Evolutionary conservation across 2,888 invertebrate genomes (phyloP).

Genomic region (Rhagonycha fulva): DNA sequence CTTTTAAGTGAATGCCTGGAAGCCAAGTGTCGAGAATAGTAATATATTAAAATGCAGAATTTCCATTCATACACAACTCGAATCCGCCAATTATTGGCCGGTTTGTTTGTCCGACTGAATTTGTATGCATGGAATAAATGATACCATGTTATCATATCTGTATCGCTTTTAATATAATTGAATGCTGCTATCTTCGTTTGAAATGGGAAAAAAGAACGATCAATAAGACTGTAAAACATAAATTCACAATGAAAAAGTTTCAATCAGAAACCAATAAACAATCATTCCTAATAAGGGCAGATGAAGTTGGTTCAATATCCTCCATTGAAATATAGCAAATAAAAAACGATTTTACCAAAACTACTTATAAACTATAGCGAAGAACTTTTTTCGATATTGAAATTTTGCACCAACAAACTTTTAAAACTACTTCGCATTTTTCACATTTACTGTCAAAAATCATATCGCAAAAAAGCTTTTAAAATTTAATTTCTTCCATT

Average conservation of each 20-base stretch:
- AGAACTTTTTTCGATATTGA: background rate
- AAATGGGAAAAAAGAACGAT: slow-evolving; percentile 1
- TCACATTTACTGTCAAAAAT: background rate
- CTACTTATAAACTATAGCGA: background rate
- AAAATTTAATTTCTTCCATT: background rate
- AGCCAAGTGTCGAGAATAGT: slow-evolving; percentile 31
- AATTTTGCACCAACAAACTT: background rate
- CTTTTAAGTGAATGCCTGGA: slow-evolving; percentile 44
- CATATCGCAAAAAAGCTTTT: background rate
- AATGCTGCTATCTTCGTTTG: slow-evolving; percentile 22
- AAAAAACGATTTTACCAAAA: background rate
- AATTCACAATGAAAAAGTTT: background rate
- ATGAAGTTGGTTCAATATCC: background rate
- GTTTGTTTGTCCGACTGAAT: slow-evolving; percentile 54
- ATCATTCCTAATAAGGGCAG: background rate
- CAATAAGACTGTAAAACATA: background rate
- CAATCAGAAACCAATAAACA: background rate
- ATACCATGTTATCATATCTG: slow-evolving; percentile 42
- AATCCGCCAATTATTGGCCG: slow-evolving; percentile 53
- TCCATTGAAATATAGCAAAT: background rate
- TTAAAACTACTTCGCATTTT: background rate
- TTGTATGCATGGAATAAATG: slow-evolving; percentile 56
- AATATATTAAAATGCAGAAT: slow-evolving; percentile 43
- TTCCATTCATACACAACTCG: slow-evolving; percentile 47
- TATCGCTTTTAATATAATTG: slow-evolving; percentile 36